Evolutionary conservation across 2,888 invertebrate genomes (phyloP), one percentile per base, ranked within the genome.

Genomic region (Ctena decussata): DNA sequence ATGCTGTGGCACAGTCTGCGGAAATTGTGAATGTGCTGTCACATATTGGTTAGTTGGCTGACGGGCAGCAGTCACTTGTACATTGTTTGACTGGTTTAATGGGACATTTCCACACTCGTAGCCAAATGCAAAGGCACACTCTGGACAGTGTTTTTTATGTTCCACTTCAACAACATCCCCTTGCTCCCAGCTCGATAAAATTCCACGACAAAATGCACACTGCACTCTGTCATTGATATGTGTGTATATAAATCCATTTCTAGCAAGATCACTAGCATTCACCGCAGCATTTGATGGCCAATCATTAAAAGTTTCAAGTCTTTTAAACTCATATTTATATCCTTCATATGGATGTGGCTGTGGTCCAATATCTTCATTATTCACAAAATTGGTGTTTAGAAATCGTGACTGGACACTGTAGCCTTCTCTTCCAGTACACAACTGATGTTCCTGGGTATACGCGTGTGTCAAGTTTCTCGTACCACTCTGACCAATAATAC

Each of bases 161-260:
- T 91, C 91, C 39, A 82, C 41, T 60, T 79, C 85, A 15, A 91
- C 90, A 27, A 86, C 71, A 78, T 91, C 91, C 2, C 89, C 90
- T 37, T n/a, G n/a, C 35, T 85, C 86, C 91, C 91, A 91, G 39
- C 72, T 72, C 18, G 85, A 85, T 72, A 88, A 76, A 53, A 89
- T 83, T 27, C 89, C 90, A n/a, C 91, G 86, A 86, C 91, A 91
- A 73, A 89, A 86, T 32, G 89, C 86, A 87, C 91, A 91, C 78
- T 90, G 90, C 18, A 84, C 82, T 69, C 90, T 82, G 76, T 91
- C 91, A 11, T 57, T 77, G 21, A 84, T 46, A 77, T 90, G 87
- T 41, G 82, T 74, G 77, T 88, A 90, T 53, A 90, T 88, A 77
- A 91, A 91, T 15, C 89, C 89, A 83, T 91, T 90, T 24, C 85